Conservation (phyloP, 2,888 invertebrate genomes). For the Hyles lineata region DNA sequence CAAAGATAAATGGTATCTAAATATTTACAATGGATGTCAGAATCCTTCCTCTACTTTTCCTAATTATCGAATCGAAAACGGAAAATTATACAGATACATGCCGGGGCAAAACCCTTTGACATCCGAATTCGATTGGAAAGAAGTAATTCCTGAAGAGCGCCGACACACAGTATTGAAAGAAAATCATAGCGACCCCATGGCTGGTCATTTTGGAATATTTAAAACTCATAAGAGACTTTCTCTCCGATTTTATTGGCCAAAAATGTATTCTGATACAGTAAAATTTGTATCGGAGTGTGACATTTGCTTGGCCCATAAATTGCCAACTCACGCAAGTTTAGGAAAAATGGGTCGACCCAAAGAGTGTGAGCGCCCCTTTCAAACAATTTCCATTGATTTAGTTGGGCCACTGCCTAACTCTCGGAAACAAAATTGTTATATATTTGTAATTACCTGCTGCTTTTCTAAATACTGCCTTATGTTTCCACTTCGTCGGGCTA, state of each 20-base stretch:
- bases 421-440: slow-evolving; percentile 35
- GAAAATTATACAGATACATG: too few species aligned
- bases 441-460: slow-evolving; percentile 41
- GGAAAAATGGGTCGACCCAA: slow-evolving; percentile 44
- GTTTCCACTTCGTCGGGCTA: slow-evolving; percentile 40
- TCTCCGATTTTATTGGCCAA: slow-evolving; percentile 21
- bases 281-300: slow-evolving; percentile 34
- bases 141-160: too few species aligned
- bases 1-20: too few species aligned
- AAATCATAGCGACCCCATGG: too few species aligned
- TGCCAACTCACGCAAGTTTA: slow-evolving; percentile 25
- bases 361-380: slow-evolving; percentile 34
- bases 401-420: slow-evolving; percentile 41
- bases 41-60: too few species aligned
- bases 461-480: slow-evolving; percentile 41
- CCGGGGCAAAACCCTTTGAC: too few species aligned
- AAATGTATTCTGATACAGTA: slow-evolving; percentile 38
- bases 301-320: slow-evolving; percentile 27
- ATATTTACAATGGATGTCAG: too few species aligned
- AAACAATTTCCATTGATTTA: slow-evolving; percentile 40
- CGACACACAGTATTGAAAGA: too few species aligned
- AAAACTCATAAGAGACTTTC: too few species aligned
- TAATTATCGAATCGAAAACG: too few species aligned
- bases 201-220: too few species aligned
- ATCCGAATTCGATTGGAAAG: too few species aligned